A percentile compares a stretch with the other conserved stretches of the same genome.
phyloP scores from a whole-genome alignment of 2,113 vertebrate genomes.

The Anseranas semipalmata region DNA sequence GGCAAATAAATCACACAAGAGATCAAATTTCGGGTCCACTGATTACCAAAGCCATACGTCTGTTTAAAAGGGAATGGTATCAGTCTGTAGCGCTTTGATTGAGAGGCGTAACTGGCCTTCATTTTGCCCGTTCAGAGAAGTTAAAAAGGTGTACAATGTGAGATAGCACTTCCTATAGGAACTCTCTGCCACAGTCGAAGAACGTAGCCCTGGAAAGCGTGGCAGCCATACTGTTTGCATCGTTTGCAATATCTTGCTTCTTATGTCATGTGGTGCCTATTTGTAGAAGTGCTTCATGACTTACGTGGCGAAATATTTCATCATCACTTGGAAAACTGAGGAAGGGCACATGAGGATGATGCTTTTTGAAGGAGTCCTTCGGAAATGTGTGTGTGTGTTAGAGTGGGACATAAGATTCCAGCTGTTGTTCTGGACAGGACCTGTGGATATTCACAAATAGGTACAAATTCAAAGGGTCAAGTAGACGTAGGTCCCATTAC shows the following conservation, averaged over 20 bases:
- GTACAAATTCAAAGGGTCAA: neutral
- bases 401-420: neutral
- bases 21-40: constrained; percentile 10
- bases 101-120: neutral
- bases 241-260: neutral
- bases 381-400: rapidly evolving
- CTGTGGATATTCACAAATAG: neutral
- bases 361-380: neutral
- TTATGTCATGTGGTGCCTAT: neutral
- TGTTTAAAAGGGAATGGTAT: neutral
- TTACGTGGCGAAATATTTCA: neutral
- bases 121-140: neutral
- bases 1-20: constrained; percentile 16
- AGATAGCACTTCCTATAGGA: neutral
- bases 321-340: neutral
- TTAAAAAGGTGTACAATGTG: rapidly evolving
- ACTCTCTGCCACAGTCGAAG: neutral
- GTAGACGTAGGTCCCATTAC: rapidly evolving
- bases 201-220: neutral
- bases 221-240: neutral
- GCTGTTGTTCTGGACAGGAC: neutral
- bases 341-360: rapidly evolving
- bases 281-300: neutral
- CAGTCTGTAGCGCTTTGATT: neutral
- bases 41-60: neutral